Percentiles rank a stretch among this genome's conserved stretches.
phyloP scores from a whole-genome alignment of 2,113 vertebrate species.

The Sarotherodon lohbergeri region DNA sequence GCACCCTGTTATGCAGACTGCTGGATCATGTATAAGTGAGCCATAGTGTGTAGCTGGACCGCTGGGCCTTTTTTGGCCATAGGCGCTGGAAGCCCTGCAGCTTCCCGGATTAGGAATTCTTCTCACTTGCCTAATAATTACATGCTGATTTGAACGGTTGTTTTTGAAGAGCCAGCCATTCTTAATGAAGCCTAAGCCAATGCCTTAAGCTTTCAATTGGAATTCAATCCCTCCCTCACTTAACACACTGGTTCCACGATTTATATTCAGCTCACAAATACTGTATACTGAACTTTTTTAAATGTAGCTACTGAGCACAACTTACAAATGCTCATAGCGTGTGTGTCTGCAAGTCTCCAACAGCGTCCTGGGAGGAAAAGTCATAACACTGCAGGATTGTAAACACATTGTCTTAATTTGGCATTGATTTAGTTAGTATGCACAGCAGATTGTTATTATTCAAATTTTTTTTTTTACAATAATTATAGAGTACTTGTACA shows the following conservation, averaged over 20 bases:
- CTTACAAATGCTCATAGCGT: neutral
- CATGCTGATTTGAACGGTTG: slow-evolving; percentile 40
- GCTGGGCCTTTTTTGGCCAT: slow-evolving; percentile 5
- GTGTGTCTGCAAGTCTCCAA: neutral
- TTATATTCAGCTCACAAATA: slow-evolving; percentile 11
- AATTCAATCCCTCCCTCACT: slow-evolving; percentile 24
- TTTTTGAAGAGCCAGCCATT: slow-evolving; percentile 67
- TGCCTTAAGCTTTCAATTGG: slow-evolving; percentile 45
- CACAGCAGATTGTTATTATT: neutral
- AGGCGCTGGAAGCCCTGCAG: slow-evolving; percentile 31
- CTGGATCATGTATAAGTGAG: neutral
- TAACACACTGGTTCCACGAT: slow-evolving; percentile 23
- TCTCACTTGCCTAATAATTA: slow-evolving; percentile 49
- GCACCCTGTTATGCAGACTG: neutral
- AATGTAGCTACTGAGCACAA: neutral
- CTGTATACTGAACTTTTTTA: neutral
- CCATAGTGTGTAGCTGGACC: neutral
- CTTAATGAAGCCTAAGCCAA: slow-evolving; percentile 52
- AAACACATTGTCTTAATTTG: neutral
- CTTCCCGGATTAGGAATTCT: slow-evolving; percentile 30
- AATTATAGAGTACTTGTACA: neutral
- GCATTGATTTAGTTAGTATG: neutral
- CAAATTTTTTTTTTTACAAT: neutral
- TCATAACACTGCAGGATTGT: neutral
- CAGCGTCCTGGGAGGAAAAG: neutral